phyloP scores from a whole-genome alignment of 2,797 vertebrate species.

The Chelidonichthys spinosus region DNA sequence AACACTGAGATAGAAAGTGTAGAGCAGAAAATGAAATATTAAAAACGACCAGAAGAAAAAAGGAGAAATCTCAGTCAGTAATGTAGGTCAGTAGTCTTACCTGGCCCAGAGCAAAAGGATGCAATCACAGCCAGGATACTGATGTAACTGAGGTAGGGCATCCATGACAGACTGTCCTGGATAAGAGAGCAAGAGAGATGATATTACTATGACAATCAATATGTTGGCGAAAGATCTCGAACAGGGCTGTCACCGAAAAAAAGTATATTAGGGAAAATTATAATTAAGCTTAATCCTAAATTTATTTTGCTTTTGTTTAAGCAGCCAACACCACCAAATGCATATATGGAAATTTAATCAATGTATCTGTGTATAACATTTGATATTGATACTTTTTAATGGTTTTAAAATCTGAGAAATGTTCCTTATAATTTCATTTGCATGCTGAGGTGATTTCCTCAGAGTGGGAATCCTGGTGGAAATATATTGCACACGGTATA shows the following conservation, averaged over 20 bases:
- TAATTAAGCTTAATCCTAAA: neutral
- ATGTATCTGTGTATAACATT: neutral
- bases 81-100: constrained; percentile 78
- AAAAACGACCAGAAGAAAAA: neutral
- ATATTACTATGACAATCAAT: neutral
- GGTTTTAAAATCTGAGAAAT: neutral
- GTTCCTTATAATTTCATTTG: neutral
- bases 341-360: neutral
- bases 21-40: neutral
- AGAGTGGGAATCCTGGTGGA: neutral
- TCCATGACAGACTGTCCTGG: constrained; percentile 87
- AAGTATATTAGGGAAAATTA: neutral
- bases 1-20: neutral
- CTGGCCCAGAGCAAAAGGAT: constrained; percentile 96
- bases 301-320: neutral
- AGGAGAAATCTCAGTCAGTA: neutral
- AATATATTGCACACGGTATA: constrained; percentile 2
- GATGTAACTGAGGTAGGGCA: constrained; percentile 92
- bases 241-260: neutral
- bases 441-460: neutral
- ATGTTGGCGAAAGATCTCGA: neutral
- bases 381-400: neutral
- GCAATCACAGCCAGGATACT: constrained; percentile 93
- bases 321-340: neutral
- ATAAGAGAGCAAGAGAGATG: constrained; percentile 18